Evolutionary conservation across 2,888 invertebrate species (phyloP).

Genomic region (Hydroisotoma schaefferi): DNA sequence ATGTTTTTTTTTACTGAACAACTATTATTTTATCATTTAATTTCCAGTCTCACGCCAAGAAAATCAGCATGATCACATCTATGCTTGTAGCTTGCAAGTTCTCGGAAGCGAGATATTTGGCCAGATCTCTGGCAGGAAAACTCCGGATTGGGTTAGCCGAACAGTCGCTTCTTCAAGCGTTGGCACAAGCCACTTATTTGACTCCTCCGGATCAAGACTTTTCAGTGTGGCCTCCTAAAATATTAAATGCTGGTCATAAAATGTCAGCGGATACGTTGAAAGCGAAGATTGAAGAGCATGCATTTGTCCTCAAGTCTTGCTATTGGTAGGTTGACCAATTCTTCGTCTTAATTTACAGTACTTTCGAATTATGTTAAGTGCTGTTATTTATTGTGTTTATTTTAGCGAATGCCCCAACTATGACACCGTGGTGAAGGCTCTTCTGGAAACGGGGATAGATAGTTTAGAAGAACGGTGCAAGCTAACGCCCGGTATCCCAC

Average conservation of each 20-base stretch:
- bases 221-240: slow-evolving; percentile 58
- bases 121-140: slow-evolving; percentile 88
- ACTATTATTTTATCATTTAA: not conserved
- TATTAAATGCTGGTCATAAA: slow-evolving; percentile 63
- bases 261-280: slow-evolving; percentile 68
- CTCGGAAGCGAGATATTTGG: slow-evolving; percentile 82
- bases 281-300: slow-evolving; percentile 67
- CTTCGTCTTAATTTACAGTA: slow-evolving; percentile 4
- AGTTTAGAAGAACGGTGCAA: slow-evolving; percentile 75
- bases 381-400: slow-evolving; percentile 49
- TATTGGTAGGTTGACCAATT: slow-evolving; percentile 66
- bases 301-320: slow-evolving; percentile 80
- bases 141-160: slow-evolving; percentile 94
- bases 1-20: not conserved
- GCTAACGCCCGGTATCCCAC: slow-evolving; percentile 84
- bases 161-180: slow-evolving; percentile 85
- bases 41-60: slow-evolving; percentile 57
- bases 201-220: slow-evolving; percentile 68
- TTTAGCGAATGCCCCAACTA: slow-evolving; percentile 92
- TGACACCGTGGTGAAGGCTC: slow-evolving; percentile 72
- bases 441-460: slow-evolving; percentile 71
- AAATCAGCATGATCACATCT: slow-evolving; percentile 84
- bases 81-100: slow-evolving; percentile 87
- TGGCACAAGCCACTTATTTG: slow-evolving; percentile 77
- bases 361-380: not conserved